A percentile compares a stretch with the other conserved stretches of the same genome.
Evolutionary conservation across 2,888 invertebrate species (phyloP).

Genomic region (Mythimna pallens): DNA sequence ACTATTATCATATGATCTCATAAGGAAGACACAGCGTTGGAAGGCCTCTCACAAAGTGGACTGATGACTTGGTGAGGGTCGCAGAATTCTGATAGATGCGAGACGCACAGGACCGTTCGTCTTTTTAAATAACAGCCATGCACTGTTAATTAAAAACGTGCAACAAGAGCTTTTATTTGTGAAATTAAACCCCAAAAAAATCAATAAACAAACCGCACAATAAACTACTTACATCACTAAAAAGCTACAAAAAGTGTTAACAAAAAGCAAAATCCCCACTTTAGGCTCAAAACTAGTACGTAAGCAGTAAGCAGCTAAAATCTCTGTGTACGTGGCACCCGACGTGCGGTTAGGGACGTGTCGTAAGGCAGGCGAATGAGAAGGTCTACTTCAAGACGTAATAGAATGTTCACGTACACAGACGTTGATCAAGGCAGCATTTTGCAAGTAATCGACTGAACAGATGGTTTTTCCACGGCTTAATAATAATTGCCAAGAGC

Average conservation of each 20-base stretch:
- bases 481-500: too few relatives aligned
- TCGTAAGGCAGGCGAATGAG: neutral
- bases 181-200: neutral
- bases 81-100: too few relatives aligned
- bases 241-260: neutral
- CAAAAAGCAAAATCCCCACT: slow-evolving; percentile 31
- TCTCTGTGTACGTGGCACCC: slow-evolving; percentile 43
- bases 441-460: neutral
- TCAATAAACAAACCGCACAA: slow-evolving; percentile 7
- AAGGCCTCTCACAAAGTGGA: too few relatives aligned
- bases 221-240: slow-evolving; percentile 8
- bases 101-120: too few relatives aligned
- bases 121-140: too few relatives aligned
- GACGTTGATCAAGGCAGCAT: neutral
- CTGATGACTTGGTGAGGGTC: too few relatives aligned
- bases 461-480: too few relatives aligned
- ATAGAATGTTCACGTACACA: neutral
- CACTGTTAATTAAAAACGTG: too few relatives aligned
- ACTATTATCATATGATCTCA: too few relatives aligned
- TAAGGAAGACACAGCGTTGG: too few relatives aligned
- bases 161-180: neutral
- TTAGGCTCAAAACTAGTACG: slow-evolving; percentile 40
- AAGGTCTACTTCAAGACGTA: slow-evolving; percentile 14
- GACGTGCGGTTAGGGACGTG: slow-evolving; percentile 43
- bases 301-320: slow-evolving; percentile 48